Base-by-base conservation (phyloP, 2,113 vertebrate genomes). In the Morphnarchus princeps region DNA sequence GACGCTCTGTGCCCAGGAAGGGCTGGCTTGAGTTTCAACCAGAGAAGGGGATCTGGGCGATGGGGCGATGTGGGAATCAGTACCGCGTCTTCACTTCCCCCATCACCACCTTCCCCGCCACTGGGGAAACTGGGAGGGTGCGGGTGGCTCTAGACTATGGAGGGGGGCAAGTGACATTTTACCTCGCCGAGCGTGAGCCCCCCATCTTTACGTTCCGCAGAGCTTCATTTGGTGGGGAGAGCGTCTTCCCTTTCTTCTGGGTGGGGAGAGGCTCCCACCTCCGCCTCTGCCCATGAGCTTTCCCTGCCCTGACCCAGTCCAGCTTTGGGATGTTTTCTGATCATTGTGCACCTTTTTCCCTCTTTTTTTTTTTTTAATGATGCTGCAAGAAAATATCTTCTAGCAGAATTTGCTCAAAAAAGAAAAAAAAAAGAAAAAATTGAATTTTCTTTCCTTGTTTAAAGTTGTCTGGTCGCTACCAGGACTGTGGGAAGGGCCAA, bases 161-260 rank as follows among this genome's bases (percentile, higher is more conserved):
- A 13, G 26, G 2, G 31, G 87, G 50, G 7, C 36, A 26, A 19
- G 87, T 89, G 50, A 36, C 21, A 1, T 89, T 73, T n/a, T 66
- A 58, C 67, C 6, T 66, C 1, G 4, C 31, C 3, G 14, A 8
- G 16, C 16, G 5, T 3, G 9, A 65, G 7, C 5, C 25, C 21
- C 77, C 87, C 8, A 0, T 50, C 16, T 89, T 81, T 8, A 21
- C 20, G 2, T 89, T 89, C 59, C 59, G 8, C 21, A 32, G 11
- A 2, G 77, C 50, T 34, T 31, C 36, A 0, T 89, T 89, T 2
- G 50, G 59, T 0, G 77, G 77, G 42, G 87, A 81, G 50, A 49
- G 29, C 13, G 0, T 89, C n/a, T 81, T 89, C 87, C 77, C 77
- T 7, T 89, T 89, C 59, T 89, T 89, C 59, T 81, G 77, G 87